Conservation (phyloP, 2,797 vertebrate genomes). For the Melanotaenia maccullochi region DNA sequence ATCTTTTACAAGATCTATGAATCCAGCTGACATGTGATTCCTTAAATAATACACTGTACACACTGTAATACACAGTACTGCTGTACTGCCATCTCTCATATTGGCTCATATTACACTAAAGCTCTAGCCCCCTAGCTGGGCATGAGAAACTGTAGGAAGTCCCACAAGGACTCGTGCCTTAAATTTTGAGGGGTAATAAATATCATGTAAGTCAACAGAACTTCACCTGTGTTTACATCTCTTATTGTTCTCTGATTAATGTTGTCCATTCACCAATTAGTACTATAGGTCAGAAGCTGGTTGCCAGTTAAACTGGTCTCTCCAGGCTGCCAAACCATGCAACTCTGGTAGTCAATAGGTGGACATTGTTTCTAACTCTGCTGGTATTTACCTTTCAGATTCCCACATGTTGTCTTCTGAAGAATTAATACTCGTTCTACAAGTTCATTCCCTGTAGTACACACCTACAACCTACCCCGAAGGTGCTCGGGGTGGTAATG, state of each 20-base stretch:
- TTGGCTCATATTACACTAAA: slow-evolving; percentile 33
- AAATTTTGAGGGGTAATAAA: slow-evolving; percentile 10
- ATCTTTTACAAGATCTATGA: not conserved
- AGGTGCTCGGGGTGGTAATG: slow-evolving; percentile 15
- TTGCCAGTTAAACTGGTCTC: slow-evolving; percentile 55
- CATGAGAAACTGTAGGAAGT: slow-evolving; percentile 11
- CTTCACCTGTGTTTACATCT: not conserved
- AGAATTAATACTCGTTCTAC: slow-evolving; percentile 74
- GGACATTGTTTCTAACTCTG: slow-evolving; percentile 35
- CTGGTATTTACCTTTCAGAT: slow-evolving; percentile 36
- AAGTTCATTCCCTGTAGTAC: slow-evolving; percentile 67
- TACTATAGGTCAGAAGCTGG: slow-evolving; percentile 15
- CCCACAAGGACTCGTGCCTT: not conserved
- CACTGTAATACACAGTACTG: not conserved
- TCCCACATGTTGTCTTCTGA: slow-evolving; percentile 55
- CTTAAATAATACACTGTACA: slow-evolving; percentile 19
- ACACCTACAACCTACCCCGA: slow-evolving; percentile 49
- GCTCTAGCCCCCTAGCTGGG: slow-evolving; percentile 2
- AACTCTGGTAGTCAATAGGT: slow-evolving; percentile 12
- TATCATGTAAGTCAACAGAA: slow-evolving; percentile 1
- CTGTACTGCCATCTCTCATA: not conserved
- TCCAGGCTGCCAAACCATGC: slow-evolving; percentile 36
- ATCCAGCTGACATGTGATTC: slow-evolving; percentile 21
- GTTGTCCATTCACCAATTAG: not conserved
- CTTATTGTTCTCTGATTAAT: not conserved